phyloP scores from a whole-genome alignment of 2,797 vertebrate genomes.

The Falco biarmicus region DNA sequence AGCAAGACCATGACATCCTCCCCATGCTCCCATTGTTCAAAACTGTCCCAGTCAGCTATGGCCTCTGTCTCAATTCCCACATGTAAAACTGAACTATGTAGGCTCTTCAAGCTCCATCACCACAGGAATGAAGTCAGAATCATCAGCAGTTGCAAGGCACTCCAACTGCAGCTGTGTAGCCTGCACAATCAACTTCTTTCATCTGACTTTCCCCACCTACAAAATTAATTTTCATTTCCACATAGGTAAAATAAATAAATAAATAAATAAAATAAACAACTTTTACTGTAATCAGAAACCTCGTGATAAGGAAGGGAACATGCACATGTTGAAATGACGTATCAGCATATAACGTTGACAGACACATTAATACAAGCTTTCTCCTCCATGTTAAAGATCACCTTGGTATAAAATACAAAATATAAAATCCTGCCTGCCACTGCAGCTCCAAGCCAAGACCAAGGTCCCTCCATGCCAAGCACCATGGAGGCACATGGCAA shows the following conservation, averaged over 20 bases:
- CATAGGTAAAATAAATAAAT: neutral
- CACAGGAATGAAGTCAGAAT: neutral
- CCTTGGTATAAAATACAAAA: neutral
- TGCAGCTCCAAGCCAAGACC: neutral
- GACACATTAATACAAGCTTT: neutral
- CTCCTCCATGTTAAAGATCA: neutral
- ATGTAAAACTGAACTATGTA: neutral
- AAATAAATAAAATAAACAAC: neutral
- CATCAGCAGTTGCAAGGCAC: neutral
- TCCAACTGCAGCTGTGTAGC: neutral
- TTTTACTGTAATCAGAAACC: neutral
- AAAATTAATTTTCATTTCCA: neutral
- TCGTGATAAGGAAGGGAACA: neutral
- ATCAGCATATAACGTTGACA: neutral
- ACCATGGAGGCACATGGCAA: neutral
- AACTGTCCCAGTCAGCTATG: neutral
- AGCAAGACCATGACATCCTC: neutral
- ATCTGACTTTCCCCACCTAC: neutral
- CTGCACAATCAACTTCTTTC: neutral
- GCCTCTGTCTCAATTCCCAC: neutral
- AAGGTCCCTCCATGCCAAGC: accelerated
- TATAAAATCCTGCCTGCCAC: neutral
- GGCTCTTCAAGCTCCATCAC: neutral
- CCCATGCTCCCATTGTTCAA: neutral
- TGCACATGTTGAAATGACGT: neutral